A percentile compares a stretch with the other conserved stretches of the same genome.
These are phyloP conservation scores for Perca fluviatilis DNA, from an alignment of 2,113 vertebrate genomes.

Conservation along the genomic window DNA sequence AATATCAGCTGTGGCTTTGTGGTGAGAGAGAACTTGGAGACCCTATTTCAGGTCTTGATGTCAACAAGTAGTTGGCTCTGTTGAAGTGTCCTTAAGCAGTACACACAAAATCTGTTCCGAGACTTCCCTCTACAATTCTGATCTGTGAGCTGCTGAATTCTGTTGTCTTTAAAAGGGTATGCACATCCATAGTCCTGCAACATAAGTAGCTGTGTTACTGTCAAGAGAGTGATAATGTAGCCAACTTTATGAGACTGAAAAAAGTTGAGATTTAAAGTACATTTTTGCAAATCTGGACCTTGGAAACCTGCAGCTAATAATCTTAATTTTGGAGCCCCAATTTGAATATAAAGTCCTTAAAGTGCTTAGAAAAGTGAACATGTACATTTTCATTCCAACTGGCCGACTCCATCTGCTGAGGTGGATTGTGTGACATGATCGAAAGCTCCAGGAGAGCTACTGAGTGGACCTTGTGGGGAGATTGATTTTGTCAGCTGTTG, in stretches of 20 bases:
- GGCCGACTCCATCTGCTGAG: neutral
- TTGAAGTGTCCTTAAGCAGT: neutral
- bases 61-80: neutral
- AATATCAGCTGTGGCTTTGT: neutral
- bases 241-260: neutral
- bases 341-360: neutral
- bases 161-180: neutral
- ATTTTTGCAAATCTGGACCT: neutral
- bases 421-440: neutral
- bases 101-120: neutral
- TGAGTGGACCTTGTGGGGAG: neutral
- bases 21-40: neutral
- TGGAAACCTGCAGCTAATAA: neutral
- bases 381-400: neutral
- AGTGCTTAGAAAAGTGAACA: neutral
- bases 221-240: neutral
- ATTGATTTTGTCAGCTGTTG: constrained; percentile 2
- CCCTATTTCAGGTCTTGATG: neutral
- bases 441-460: neutral
- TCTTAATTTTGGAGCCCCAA: neutral
- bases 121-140: neutral
- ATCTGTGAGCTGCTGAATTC: neutral
- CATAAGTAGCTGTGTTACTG: neutral
- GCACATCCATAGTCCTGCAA: neutral
- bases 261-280: neutral